Evolutionary conservation across 2,797 vertebrate genomes (phyloP).

Genomic region (Myiotriccus ornatus): DNA sequence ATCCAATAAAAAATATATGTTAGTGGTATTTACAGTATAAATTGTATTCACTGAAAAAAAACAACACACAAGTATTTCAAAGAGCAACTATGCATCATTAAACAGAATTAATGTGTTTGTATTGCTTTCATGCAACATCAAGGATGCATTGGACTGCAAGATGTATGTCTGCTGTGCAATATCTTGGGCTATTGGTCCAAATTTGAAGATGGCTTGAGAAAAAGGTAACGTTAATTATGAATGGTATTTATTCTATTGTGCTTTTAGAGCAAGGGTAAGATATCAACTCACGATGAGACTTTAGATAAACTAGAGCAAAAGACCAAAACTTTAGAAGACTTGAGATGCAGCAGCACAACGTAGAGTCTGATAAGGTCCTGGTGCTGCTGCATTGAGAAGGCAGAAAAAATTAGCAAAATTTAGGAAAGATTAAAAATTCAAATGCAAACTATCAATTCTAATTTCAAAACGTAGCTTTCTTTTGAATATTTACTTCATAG

Average conservation of each 20-base stretch:
- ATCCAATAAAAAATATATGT: background rate
- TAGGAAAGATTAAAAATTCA: background rate
- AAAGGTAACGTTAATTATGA: background rate
- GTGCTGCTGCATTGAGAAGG: background rate
- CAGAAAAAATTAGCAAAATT: background rate
- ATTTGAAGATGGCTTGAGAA: background rate
- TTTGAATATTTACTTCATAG: background rate
- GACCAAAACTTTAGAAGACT: background rate
- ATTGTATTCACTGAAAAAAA: background rate
- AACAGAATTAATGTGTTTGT: background rate
- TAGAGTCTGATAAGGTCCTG: background rate
- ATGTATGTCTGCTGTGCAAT: background rate
- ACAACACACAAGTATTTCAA: background rate
- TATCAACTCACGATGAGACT: background rate
- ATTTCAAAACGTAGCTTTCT: background rate
- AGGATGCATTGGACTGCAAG: background rate
- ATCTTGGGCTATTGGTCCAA: background rate
- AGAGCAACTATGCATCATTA: background rate
- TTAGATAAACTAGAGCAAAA: background rate
- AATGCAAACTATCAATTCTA: background rate
- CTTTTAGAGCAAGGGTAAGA: background rate
- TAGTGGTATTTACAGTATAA: background rate
- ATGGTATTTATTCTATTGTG: background rate
- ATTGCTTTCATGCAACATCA: background rate
- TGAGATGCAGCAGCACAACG: background rate